Evolutionary conservation across 1,140 invertebrate species (phyloP).

Genomic region (Caerostris extrusa): DNA sequence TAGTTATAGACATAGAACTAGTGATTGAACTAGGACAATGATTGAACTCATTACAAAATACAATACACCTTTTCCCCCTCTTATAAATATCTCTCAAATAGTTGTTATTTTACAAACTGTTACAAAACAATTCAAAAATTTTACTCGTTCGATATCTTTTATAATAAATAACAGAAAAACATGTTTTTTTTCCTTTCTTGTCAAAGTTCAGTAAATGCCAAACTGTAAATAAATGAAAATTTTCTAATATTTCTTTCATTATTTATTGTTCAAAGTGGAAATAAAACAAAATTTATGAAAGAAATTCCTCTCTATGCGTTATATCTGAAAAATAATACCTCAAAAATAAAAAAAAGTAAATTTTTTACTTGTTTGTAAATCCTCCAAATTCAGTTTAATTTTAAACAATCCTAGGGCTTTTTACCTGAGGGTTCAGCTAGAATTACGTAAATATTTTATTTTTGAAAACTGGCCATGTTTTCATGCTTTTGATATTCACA

Average conservation of each 20-base stretch:
- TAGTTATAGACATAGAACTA: too few species aligned
- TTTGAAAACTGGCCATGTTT: background rate
- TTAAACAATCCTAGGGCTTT: background rate
- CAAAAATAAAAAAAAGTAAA: background rate
- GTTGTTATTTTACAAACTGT: too few species aligned
- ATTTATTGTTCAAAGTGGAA: background rate
- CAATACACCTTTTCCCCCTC: too few species aligned
- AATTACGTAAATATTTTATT: slow-evolving; percentile 1
- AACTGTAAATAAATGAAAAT: background rate
- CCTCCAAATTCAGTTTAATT: background rate
- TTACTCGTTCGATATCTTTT: too few species aligned
- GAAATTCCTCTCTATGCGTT: background rate
- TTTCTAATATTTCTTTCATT: background rate
- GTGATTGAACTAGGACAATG: too few species aligned
- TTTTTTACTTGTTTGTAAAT: background rate
- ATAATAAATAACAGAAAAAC: too few species aligned
- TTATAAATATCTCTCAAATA: too few species aligned
- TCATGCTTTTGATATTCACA: background rate
- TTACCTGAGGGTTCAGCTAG: background rate
- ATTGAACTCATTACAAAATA: too few species aligned
- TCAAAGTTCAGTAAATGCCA: background rate
- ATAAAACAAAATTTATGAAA: background rate
- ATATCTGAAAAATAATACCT: background rate
- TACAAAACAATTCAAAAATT: too few species aligned
- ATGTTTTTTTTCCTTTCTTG: too few species aligned